Evolutionary conservation across 2,113 vertebrate genomes (phyloP), one percentile per base, ranked within the genome.

Genomic region (Nibea albiflora): DNA sequence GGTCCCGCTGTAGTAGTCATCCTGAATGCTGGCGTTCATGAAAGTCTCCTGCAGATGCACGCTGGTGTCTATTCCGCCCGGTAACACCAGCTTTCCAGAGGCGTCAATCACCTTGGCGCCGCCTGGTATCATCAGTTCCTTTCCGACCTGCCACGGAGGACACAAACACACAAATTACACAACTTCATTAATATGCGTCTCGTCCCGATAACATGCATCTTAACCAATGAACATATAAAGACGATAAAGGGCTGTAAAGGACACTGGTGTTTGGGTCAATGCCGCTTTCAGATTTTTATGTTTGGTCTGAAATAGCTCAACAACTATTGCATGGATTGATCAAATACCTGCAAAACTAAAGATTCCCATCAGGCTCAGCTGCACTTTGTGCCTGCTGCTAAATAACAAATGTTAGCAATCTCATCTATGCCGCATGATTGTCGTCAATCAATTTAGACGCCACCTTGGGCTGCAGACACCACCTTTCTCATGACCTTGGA

Each of bases 1-100:
- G 92, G 98, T 99, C 78, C 98, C 98, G 0, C 97, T 97, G 95
- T 99, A 99, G 95, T 97, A 99, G 86, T 99, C 98, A 0, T 99
- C 98, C 73, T 97, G 96, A 0, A 97, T 97, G 6, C 94, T 95
- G 88, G 97, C 97, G 0, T 99, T 99, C 98, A 99, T 99, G 92
- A 99, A 99, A 75, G 93, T 97, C 90, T 99, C 94, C 92, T 99
- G 96, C 93, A 99, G 96, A 92, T 99, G 98, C 50, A 97, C 97
- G 75, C 96, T 96, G 90, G 97, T 98, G 95, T 99, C 98, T 0
- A 99, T 98, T 85, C 98, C 98, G 0, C 98, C 98, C 0, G 98
- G 98, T 85, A 99, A 95, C 88, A 99, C 98, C 83, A 99, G 95
- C 70, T 99, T 99, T 62, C 97, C 97, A 0, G 97, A 97, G 83